These are phyloP conservation scores for Drosophila incognita DNA, from an alignment of 2,888 invertebrate genomes.

Conservation along the genomic window DNA sequence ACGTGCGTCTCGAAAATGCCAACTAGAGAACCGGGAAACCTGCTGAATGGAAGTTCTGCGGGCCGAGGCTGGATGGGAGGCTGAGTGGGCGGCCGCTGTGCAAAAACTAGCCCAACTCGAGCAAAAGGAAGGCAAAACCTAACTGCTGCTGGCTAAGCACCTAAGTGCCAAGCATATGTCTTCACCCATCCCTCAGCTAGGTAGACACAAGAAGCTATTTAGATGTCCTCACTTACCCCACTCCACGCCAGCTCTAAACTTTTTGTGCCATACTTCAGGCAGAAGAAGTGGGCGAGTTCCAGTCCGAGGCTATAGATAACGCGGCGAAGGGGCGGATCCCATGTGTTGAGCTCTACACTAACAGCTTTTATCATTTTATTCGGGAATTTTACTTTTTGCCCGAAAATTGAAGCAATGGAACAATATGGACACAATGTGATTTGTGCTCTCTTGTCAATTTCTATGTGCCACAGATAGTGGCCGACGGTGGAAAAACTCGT, in stretches of 20 bases:
- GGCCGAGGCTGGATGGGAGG: background rate
- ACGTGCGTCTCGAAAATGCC: conserved; percentile 47
- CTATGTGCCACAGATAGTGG: background rate
- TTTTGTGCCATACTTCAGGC: conserved; percentile 17
- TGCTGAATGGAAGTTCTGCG: conserved; percentile 20
- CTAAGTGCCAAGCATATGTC: conserved; percentile 78
- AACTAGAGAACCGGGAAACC: conserved; percentile 36
- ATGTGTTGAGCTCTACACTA: conserved; percentile 22
- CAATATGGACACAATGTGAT: conserved; percentile 34
- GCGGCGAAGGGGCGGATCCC: conserved; percentile 8
- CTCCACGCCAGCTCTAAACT: conserved; percentile 21
- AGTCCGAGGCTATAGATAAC: conserved; percentile 31
- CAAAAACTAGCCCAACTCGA: conserved; percentile 47
- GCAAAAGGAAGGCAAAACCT: conserved; percentile 42
- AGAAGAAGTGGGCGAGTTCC: conserved; percentile 11
- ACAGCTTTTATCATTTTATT: conserved; percentile 27
- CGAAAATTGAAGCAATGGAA: conserved; percentile 16
- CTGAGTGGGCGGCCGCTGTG: conserved; percentile 1
- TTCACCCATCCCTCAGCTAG: conserved; percentile 29
- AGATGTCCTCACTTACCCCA: conserved; percentile 16
- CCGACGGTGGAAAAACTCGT: background rate
- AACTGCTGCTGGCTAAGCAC: conserved; percentile 59
- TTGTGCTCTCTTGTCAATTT: conserved; percentile 1
- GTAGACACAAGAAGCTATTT: conserved; percentile 53
- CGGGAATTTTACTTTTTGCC: conserved; percentile 19